Base-by-base conservation (phyloP, 2,797 vertebrate genomes). In the Cygnus olor region DNA sequence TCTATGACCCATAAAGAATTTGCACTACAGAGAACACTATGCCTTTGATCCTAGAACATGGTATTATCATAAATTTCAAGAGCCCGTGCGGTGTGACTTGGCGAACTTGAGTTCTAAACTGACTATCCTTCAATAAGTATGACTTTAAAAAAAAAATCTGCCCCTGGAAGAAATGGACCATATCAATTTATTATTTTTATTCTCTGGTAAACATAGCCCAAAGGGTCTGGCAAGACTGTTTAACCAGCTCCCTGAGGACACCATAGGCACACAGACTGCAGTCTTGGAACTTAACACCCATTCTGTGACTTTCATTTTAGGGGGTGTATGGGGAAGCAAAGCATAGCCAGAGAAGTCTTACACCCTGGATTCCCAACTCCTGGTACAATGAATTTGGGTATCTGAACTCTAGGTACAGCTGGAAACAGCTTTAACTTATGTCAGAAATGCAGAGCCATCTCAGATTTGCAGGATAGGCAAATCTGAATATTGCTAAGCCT, bases 101-200 rank as follows among this genome's bases (percentile, higher is more conserved):
- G 54, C 83, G 44, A 94, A 92, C 54, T 4, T 70, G 61, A 85
- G 40, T 77, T 85, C 51, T 58, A 83, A 81, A 81, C 20, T 63
- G 64, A 71, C 30, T 74, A 15, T 49, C n/a, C 54, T 92, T 88
- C 82, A 88, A 27, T 10, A 74, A 0, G 1, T 11, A 77, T 0
- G 1, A 83, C 47, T 70, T 66, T 13, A 74, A 57, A 74, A 81
- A 51, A 79, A 38, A 3, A 70, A 54, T 24, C 56, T 72, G 16
- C 54, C 10, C 2, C 36, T 63, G 49, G 40, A 80, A 82, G 65
- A 88, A 54, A 34, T 64, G 68, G 27, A 70, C 53, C 10, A 14
- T 60, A 72, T 58, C 19, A 11, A 72, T 77, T 76, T 45, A 36
- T 36, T 83, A 86, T 54, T 84, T 69, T 84, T 74, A 78, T 89